Base-by-base conservation (phyloP, 2,888 invertebrate genomes). In the Chorisops tibialis region DNA sequence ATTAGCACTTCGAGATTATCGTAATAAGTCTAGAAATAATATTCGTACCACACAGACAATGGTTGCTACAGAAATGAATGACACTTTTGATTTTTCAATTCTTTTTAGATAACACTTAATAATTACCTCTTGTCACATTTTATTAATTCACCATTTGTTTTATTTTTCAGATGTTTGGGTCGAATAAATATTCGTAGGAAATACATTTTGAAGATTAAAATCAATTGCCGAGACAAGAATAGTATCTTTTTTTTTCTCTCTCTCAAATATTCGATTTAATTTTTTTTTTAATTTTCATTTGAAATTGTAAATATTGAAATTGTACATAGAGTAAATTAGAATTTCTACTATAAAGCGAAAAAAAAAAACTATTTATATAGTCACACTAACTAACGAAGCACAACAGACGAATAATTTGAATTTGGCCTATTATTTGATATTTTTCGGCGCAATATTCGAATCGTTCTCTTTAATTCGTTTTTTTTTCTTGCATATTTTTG, bases 111-210 rank as follows among this genome's bases (percentile, higher is more conserved):
- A n/a, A n/a, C n/a, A n/a, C n/a, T n/a, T n/a, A n/a, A n/a, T n/a
- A n/a, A n/a, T n/a, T n/a, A n/a, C n/a, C n/a, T n/a, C n/a, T n/a
- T n/a, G n/a, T n/a, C n/a, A n/a, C n/a, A n/a, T n/a, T n/a, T n/a
- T n/a, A n/a, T n/a, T n/a, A n/a, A n/a, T n/a, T n/a, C n/a, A n/a
- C n/a, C n/a, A n/a, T n/a, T 51, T 18, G 1, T 19, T 51, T 35
- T 5, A 18, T 19, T 14, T 51, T 51, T 19, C 52, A 54, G 52
- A 54, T 54, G 41, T 39, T 54, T 14, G 41, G 39, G 22, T 22
- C 21, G 5, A 54, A 22, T 39, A 54, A 54, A 54, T 39, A 54
- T 22, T 54, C 52, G 21, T 54, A 54, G 52, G 52, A 54, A 54
- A 41, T 7, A 2, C n/a, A 22, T 9, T 22, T 3, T 2, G 11